These are phyloP conservation scores for Phymorhynchus buccinoides DNA, from an alignment of 1,140 invertebrate genomes.

Conservation along the genomic window DNA sequence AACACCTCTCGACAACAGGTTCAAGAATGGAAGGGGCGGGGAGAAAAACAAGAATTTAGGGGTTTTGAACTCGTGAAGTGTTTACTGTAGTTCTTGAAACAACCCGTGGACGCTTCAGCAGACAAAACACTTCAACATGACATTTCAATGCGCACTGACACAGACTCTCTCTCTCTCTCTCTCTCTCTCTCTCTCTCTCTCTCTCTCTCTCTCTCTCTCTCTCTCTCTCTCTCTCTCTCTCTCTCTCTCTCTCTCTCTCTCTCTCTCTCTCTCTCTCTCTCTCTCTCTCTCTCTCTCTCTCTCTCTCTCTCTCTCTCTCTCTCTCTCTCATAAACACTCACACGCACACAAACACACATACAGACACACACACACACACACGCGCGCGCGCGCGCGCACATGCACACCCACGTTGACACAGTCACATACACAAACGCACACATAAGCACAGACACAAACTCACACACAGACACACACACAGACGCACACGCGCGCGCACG, in stretches of 20 bases:
- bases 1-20: no score
- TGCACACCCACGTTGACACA: background rate
- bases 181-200: background rate
- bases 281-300: background rate
- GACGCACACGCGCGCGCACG: background rate
- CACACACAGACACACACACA: background rate
- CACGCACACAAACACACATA: background rate
- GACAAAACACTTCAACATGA: no score
- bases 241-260: background rate
- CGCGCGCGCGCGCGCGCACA: background rate
- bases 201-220: background rate
- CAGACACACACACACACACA: background rate
- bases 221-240: conserved; percentile 29
- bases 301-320: no score
- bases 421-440: background rate
- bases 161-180: conserved; percentile 3
- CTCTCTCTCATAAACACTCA: background rate
- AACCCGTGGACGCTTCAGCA: no score
- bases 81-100: no score
- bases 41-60: background rate
- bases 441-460: background rate
- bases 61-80: background rate
- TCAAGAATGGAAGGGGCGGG: no score
- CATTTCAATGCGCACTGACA: no score
- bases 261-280: background rate